A percentile compares a stretch with the other conserved stretches of the same genome.
phyloP scores from a whole-genome alignment of 2,888 invertebrate species.

The Zonitis immaculata region DNA sequence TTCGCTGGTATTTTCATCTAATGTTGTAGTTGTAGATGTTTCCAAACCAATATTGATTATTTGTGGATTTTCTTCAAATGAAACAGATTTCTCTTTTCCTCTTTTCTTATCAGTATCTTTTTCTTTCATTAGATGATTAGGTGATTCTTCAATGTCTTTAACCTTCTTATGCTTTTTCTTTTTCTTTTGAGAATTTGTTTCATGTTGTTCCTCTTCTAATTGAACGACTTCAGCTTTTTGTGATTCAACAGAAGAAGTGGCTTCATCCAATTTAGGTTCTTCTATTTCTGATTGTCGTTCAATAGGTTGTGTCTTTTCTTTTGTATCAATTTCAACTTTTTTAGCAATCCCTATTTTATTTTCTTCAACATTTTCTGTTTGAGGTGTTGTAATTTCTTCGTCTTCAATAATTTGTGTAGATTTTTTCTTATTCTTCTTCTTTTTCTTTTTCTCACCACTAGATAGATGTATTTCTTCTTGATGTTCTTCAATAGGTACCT shows the following conservation, averaged over 20 bases:
- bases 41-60: constrained; percentile 31
- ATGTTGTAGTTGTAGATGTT: constrained; percentile 18
- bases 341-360: neutral
- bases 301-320: constrained; percentile 8
- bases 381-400: neutral
- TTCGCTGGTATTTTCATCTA: constrained; percentile 27
- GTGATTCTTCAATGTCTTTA: constrained; percentile 1
- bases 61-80: constrained; percentile 40
- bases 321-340: neutral
- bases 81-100: constrained; percentile 40
- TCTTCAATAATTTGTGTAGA: constrained; percentile 1
- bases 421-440: constrained; percentile 3
- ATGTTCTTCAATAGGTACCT: neutral
- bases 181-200: constrained; percentile 6
- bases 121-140: neutral
- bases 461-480: neutral
- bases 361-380: neutral
- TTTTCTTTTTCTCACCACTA: neutral
- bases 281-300: neutral
- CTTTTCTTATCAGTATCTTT: constrained; percentile 10
- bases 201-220: neutral
- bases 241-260: neutral
- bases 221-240: neutral
- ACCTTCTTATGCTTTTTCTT: constrained; percentile 5
- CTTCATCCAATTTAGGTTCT: neutral